Evolutionary conservation across 2,113 vertebrate species (phyloP), one percentile per base, ranked within the genome.

Genomic region (Laticauda colubrina): DNA sequence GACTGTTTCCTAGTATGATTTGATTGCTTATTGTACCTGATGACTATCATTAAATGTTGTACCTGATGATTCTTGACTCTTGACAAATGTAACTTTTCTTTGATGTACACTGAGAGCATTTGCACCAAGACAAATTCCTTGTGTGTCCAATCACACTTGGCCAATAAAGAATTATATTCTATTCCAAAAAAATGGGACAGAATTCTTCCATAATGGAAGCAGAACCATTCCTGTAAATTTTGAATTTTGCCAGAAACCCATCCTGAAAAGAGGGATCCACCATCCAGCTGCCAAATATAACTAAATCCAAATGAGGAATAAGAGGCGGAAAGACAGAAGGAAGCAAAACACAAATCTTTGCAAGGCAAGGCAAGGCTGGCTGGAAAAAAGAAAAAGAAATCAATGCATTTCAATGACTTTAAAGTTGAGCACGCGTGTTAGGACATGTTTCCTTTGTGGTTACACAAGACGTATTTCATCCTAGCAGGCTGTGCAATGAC

Each of bases 401-500:
- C 75, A 89, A 53, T 53, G 59, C n/a, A 15, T 39, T 91, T 91
- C 45, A 88, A 93, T 34, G 12, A n/a, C 45, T 88, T 75, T 91
- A 91, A 85, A 81, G 85, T 53, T 21, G 45, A 85, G 29, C 55
- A 85, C 15, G 23, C 43, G 45, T 59, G 39, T 89, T 85, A 29
- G 64, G 59, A 88, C 93, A 89, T 43, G 43, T 57, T 29, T 89
- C 51, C 29, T 85, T 85, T 93, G 26, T 23, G 54, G 51, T 54
- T 54, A 56, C 39, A 53, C 34, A 3, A 57, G 45, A 85, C 15
- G 3, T 0, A 14, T 23, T 87, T 89, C 87, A 24, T 24, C 18
- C 3, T 3, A 21, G 29, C 59, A 85, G 29, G 43, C 34, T 15
- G 18, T 7, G 86, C 21, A 89, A 54, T 4, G 18, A 55, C 21